Evolutionary conservation across 2,797 vertebrate genomes (phyloP).

Genomic region (Danio albolineatus): DNA sequence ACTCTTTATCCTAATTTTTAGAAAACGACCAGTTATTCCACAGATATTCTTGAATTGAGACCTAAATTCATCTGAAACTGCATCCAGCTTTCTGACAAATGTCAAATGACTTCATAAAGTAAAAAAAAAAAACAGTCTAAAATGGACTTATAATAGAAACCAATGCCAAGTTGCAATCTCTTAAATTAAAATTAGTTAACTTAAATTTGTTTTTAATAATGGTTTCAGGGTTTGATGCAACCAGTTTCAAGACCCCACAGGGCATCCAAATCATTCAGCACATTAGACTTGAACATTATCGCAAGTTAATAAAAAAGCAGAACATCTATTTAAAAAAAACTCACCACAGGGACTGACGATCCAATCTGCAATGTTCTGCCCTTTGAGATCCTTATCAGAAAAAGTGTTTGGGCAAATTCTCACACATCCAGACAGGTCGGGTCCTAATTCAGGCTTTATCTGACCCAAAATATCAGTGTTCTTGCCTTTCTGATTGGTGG

Average conservation of each 20-base stretch:
- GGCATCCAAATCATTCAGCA: not conserved
- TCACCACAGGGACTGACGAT: not conserved
- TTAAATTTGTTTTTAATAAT: too few species aligned
- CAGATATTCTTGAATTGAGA: not conserved
- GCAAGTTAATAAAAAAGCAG: not conserved
- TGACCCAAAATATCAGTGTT: not conserved
- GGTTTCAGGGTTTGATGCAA: not conserved
- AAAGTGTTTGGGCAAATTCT: not conserved
- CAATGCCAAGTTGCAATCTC: not conserved
- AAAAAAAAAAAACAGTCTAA: too few species aligned
- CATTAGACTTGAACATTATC: slow-evolving; percentile 7
- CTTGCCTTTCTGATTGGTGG: not conserved
- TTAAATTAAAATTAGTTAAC: not conserved
- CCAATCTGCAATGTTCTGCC: slow-evolving; percentile 1
- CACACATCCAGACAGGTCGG: not conserved
- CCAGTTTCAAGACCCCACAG: not conserved
- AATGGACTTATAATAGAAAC: too few species aligned
- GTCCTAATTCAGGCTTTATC: not conserved
- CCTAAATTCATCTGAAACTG: not conserved
- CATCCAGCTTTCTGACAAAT: not conserved
- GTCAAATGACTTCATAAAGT: too few species aligned
- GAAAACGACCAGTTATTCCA: too few species aligned
- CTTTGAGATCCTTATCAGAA: not conserved
- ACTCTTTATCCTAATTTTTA: too few species aligned
- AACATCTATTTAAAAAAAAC: slow-evolving; percentile 1